Evolutionary conservation across 2,113 vertebrate species (phyloP), one percentile per base, ranked within the genome.

Genomic region (Trochalopteron elliotii): DNA sequence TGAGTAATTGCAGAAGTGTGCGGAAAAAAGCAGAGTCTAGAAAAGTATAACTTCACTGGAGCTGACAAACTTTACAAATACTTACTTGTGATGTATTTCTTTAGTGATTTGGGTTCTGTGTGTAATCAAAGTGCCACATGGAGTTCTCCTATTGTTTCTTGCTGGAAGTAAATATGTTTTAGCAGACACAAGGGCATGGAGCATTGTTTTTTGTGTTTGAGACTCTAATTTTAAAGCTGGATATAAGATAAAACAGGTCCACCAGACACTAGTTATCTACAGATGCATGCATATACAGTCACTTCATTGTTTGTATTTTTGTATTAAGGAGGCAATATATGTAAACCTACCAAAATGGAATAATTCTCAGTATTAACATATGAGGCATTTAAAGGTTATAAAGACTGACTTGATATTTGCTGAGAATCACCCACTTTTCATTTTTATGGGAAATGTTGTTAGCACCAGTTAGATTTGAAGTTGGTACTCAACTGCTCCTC

Each of bases 1-100:
- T 74, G 75, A 97, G 56, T 74, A 92, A 96, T 78, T 89, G 39
- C 52, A 77, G 68, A 97, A 53, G 70, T 67, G 17, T 11, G 5
- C n/a, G 44, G 76, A 64, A 69, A 74, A 92, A 81, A 67, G 28
- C 83, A 80, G 91, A 95, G 91, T 85, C 87, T 94, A 90, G 76
- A 91, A 94, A 94, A 83, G 84, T 40, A 40, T 44, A 91, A 60
- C 63, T 91, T 96, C 90, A 90, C 23, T 88, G 72, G 72, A 86
- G 33, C 33, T 88, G 87, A 97, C 72, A 96, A 95, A 93, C 60
- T 87, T 97, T 96, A 89, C 65, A 93, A 93, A 95, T 67, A 53
- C 83, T 87, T 92, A 37, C 94, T 95, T 94, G 70, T 83, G 57
- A 71, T 84, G 57, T 45, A 91, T 90, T 76, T 93, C 89, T 97